Conservation (phyloP, 2,888 invertebrate species). For the Alsophila aescularia region DNA sequence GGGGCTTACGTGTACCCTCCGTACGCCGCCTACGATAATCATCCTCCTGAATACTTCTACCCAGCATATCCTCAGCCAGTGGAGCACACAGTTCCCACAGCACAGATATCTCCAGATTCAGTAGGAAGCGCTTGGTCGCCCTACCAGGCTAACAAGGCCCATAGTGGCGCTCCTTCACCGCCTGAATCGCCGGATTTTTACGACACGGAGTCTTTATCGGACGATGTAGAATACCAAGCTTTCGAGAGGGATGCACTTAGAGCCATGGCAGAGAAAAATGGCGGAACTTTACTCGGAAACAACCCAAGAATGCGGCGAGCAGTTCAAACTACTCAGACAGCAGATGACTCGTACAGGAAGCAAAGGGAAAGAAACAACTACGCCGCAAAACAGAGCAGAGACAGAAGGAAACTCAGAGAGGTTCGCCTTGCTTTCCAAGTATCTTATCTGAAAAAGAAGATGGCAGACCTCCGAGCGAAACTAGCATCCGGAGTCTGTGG, state of each 20-base stretch:
- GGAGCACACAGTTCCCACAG: slow-evolving; percentile 49
- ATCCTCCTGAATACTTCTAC: slow-evolving; percentile 45
- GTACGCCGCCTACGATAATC: slow-evolving; percentile 37
- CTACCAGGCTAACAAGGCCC: slow-evolving; percentile 33
- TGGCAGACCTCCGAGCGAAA: slow-evolving; percentile 90
- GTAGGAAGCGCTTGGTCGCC: slow-evolving; percentile 50
- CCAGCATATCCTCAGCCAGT: slow-evolving; percentile 43
- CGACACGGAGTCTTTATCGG: slow-evolving; percentile 60
- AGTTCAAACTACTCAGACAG: slow-evolving; percentile 60
- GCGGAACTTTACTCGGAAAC: slow-evolving; percentile 80
- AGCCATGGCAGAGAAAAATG: slow-evolving; percentile 87
- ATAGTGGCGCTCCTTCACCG: slow-evolving; percentile 64
- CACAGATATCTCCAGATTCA: slow-evolving; percentile 59
- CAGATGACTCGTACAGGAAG: slow-evolving; percentile 93
- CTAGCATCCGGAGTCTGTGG: slow-evolving; percentile 79
- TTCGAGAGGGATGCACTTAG: slow-evolving; percentile 88
- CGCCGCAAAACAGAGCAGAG: slow-evolving; percentile 96
- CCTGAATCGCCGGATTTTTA: slow-evolving; percentile 66
- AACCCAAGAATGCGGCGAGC: slow-evolving; percentile 90
- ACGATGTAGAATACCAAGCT: slow-evolving; percentile 86
- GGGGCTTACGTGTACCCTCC: slow-evolving; percentile 31
- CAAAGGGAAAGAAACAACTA: slow-evolving; percentile 96
- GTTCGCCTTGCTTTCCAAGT: slow-evolving; percentile 96
- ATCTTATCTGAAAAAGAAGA: slow-evolving; percentile 94
- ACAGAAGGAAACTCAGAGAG: slow-evolving; percentile 94